Conservation (phyloP, 2,113 vertebrate genomes). For the human (Homo sapiens) region DNA sequence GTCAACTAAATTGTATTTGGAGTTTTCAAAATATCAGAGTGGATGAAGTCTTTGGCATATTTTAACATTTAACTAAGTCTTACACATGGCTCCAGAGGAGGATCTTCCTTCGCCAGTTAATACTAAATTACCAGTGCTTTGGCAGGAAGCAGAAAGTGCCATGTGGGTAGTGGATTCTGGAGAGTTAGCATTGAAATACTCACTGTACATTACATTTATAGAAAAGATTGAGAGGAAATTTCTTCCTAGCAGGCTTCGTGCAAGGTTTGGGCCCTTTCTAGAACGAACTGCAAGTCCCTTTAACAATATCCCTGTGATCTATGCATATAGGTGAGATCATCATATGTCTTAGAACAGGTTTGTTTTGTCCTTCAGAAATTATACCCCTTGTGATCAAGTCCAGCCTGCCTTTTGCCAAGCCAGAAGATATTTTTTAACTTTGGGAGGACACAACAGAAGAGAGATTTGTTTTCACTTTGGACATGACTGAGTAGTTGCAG, state of each 20-base stretch:
- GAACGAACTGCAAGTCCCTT: not conserved
- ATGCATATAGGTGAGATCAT: not conserved
- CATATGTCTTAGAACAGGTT: not conserved
- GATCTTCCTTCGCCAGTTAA: constrained; percentile 15
- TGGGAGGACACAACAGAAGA: not conserved
- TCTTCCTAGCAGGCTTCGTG: not conserved
- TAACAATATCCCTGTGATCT: not conserved
- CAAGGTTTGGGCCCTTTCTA: not conserved
- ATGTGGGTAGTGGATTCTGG: constrained; percentile 3
- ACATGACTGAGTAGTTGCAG: not conserved
- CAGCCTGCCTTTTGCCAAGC: not conserved
- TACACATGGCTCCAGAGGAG: not conserved
- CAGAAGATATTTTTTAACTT: not conserved
- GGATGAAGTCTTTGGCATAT: not conserved
- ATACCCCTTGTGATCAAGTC: not conserved
- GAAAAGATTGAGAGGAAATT: constrained; percentile 44
- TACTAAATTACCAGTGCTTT: constrained; percentile 18
- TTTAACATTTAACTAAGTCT: constrained; percentile 7
- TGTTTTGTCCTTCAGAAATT: not conserved
- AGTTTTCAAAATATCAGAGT: constrained; percentile 18
- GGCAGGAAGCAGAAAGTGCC: constrained; percentile 40
- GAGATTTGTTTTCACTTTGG: not conserved
- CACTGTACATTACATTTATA: constrained; percentile 15
- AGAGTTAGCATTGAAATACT: constrained; percentile 23
- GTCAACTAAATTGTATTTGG: not conserved